Conservation (phyloP, 2,888 invertebrate genomes). For the Pecten maximus region DNA sequence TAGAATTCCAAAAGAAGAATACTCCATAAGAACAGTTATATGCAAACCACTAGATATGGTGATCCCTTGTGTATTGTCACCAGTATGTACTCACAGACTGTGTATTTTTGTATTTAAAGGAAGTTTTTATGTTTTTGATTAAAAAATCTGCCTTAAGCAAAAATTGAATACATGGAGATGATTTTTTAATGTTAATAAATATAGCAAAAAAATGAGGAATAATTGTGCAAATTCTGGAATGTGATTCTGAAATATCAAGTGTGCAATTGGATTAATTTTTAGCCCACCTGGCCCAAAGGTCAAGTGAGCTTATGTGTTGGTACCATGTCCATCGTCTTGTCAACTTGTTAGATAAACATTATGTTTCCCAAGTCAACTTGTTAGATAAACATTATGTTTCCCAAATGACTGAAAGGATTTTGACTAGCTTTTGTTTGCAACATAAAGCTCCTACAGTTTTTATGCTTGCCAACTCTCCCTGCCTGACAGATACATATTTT, state of each 20-base stretch:
- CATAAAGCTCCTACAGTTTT: too few relatives aligned
- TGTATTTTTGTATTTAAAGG: conserved; percentile 4
- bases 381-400: too few relatives aligned
- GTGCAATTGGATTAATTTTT: background rate
- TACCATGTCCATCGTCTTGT: background rate
- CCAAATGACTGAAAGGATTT: too few relatives aligned
- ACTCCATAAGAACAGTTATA: background rate
- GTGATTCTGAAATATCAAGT: background rate
- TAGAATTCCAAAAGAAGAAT: conserved; percentile 16
- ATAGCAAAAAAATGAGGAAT: background rate
- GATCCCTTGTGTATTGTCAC: background rate
- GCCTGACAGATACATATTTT: too few relatives aligned
- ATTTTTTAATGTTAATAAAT: background rate
- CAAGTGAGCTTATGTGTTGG: background rate
- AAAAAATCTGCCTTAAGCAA: background rate
- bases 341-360: too few relatives aligned
- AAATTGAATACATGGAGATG: background rate
- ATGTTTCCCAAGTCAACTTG: too few relatives aligned
- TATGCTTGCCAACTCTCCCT: too few relatives aligned
- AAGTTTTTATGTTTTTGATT: background rate
- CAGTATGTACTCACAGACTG: background rate
- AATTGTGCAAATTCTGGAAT: background rate
- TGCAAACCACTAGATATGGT: conserved; percentile 1
- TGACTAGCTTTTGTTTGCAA: too few relatives aligned
- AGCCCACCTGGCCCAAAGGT: background rate